Evolutionary conservation across 2,113 vertebrate genomes (phyloP), one percentile per base, ranked within the genome.

Genomic region (Callocephalon fimbriatum): DNA sequence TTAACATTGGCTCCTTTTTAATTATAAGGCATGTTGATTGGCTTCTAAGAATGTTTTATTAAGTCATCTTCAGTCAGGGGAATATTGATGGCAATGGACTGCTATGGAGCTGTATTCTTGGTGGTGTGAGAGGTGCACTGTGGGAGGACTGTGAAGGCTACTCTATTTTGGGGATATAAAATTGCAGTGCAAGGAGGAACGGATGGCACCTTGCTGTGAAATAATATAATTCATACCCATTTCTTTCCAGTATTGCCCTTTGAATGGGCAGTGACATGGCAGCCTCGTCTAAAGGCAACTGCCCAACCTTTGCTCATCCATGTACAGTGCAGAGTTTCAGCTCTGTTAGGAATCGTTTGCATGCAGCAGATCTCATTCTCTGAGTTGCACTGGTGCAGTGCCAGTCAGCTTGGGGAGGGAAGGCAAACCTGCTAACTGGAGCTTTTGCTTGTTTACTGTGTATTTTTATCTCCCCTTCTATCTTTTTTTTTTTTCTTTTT

Each of bases 381-480:
- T 91, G 85, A 94, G 80, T 80, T 89, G 82, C 61, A 76, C 51
- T 90, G 73, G 86, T 96, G 95, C 66, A 21, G 63, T 86, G 92
- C 86, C 92, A 94, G 71, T 94, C 87, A 65, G 21, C 61, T 26
- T 75, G 44, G 76, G 58, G 85, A 96, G 47, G 81, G 94, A 91
- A 94, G 78, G 66, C 22, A 95, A 93, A 97, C 58, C 70, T 85
- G 66, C 45, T 96, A 90, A 67, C 78, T 93, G 68, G 71, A 95
- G 80, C 35, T 72, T 72, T 95, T 96, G 50, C 85, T 97, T 98
- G 90, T 98, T 97, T 97, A 91, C 66, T 70, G 44, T 84, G 21
- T 97, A 95, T 98, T 97, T 97, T 97, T 95, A 95, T 97, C 95
- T 97, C 59, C 50, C 50, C 62, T 97, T 98, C 88, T 75, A 48